A percentile compares a stretch with the other conserved stretches of the same genome.
Evolutionary conservation across 2,888 invertebrate genomes (phyloP).

Genomic region (Chironomus tentans): DNA sequence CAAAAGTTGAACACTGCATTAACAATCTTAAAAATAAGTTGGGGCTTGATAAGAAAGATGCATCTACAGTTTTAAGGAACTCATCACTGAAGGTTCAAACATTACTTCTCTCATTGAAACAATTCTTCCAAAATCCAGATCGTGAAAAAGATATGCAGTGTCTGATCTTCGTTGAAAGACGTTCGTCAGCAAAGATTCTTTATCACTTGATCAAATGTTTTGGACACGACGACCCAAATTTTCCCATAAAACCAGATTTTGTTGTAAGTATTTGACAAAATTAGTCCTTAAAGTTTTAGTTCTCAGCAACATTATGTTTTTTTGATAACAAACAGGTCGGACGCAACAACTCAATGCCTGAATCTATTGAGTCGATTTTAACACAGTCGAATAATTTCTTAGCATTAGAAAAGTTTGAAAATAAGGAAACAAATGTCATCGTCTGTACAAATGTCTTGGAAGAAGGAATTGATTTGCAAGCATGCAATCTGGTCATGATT

Average conservation of each 20-base stretch:
- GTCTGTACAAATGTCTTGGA: conserved; percentile 75
- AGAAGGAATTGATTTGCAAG: conserved; percentile 80
- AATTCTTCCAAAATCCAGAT: conserved; percentile 43
- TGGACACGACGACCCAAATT: conserved; percentile 43
- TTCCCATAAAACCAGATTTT: conserved; percentile 56
- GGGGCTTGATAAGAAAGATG: conserved; percentile 23
- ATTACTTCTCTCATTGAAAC: conserved; percentile 52
- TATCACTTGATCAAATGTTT: conserved; percentile 55
- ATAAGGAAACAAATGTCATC: conserved; percentile 53
- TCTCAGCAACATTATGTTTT: too few relatives aligned
- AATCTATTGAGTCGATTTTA: conserved; percentile 34
- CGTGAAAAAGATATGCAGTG: conserved; percentile 36
- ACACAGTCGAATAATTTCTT: conserved; percentile 34
- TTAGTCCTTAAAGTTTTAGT: too few relatives aligned
- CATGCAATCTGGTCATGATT: conserved; percentile 69
- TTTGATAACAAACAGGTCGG: conserved; percentile 45
- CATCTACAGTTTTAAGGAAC: conserved; percentile 44
- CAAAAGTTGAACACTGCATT: conserved; percentile 27
- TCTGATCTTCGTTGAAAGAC: conserved; percentile 38
- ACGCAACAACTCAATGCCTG: conserved; percentile 30
- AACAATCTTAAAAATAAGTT: background rate
- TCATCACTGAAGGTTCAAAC: conserved; percentile 56
- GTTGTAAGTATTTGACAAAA: conserved; percentile 35
- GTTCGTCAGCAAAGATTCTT: conserved; percentile 67
- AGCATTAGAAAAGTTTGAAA: conserved; percentile 49